A percentile compares a stretch with the other conserved stretches of the same genome.
Evolutionary conservation across 2,797 vertebrate genomes (phyloP).

Genomic region (Emydoidea blandingii): DNA sequence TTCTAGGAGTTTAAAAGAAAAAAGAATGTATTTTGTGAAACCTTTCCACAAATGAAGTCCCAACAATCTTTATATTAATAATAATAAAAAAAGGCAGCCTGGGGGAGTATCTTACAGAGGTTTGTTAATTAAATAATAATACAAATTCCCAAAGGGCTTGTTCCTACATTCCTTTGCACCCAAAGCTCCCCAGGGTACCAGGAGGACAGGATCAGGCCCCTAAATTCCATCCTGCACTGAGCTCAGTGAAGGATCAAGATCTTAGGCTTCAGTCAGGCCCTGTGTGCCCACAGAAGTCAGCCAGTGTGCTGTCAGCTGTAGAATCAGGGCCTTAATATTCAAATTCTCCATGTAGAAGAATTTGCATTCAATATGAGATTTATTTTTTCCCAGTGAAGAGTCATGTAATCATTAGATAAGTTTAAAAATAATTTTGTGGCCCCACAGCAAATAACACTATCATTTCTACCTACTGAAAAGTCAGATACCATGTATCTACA

Average conservation of each 20-base stretch:
- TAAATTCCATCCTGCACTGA: background rate
- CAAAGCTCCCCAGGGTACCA: background rate
- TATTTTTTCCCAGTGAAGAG: conserved; percentile 13
- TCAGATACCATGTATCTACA: background rate
- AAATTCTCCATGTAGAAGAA: background rate
- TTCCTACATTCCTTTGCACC: background rate
- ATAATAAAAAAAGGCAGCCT: background rate
- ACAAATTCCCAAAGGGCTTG: background rate
- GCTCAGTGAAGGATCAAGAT: conserved; percentile 38
- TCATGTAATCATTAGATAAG: background rate
- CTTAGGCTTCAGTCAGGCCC: background rate
- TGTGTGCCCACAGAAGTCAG: conserved; percentile 25
- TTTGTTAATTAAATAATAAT: background rate
- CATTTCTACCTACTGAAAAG: conserved; percentile 10
- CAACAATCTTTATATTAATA: background rate
- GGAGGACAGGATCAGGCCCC: background rate
- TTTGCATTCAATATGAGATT: background rate
- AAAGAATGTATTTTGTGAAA: background rate
- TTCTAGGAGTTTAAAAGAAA: conserved; percentile 48
- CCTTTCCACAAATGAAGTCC: background rate
- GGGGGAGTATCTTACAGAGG: background rate
- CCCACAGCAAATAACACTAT: conserved; percentile 25
- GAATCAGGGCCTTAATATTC: conserved; percentile 69
- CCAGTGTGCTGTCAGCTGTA: conserved; percentile 60
- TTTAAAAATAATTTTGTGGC: background rate